Base-by-base conservation (phyloP, 2,113 vertebrate genomes). In the Pleuronectes platessa region DNA sequence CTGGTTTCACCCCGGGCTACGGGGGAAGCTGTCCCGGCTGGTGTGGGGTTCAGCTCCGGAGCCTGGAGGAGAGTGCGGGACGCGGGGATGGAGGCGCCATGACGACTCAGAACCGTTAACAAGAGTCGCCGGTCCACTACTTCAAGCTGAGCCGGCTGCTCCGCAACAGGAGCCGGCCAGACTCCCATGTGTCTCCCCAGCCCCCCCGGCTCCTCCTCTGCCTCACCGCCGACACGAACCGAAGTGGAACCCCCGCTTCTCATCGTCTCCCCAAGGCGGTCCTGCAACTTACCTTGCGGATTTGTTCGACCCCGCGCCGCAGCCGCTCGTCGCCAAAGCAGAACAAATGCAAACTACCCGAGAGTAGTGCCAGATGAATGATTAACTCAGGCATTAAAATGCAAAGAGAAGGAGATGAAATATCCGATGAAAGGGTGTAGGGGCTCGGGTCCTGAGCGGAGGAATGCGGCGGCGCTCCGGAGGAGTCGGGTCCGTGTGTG, bases 311-410 rank as follows among this genome's bases (percentile, higher is more conserved):
- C 67, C 82, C 61, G 77, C 65, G 56, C 83, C 83, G 87, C 87
- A 83, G 86, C 81, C 62, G 72, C 85, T 81, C 83, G 82, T 80
- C 80, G 73, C 71, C 77, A 63, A 76, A 66, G 49, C 51, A 84
- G 61, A 87, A 83, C 0, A 72, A 61, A 69, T 21, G 90, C 92
- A 89, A 92, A 91, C 88, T 93, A 91, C 92, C 85, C 90, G 89
- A 92, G 83, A 91, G 92, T 93, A 92, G 91, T 85, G 89, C 88
- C 66, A 90, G 85, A 87, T 86, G 45, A 81, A 86, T 54, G 55
- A 86, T 91, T 90, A 91, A 89, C 47, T 89, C 86, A 91, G 91
- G 91, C 92, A 93, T 93, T 93, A 92, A 93, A 93, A 90, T 89
- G 83, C 84, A 62, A 66, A 78, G 51, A 54, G 14, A 54, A 54